phyloP scores from a whole-genome alignment of 1,140 invertebrate genomes.

The Drosophila punjabiensis region DNA sequence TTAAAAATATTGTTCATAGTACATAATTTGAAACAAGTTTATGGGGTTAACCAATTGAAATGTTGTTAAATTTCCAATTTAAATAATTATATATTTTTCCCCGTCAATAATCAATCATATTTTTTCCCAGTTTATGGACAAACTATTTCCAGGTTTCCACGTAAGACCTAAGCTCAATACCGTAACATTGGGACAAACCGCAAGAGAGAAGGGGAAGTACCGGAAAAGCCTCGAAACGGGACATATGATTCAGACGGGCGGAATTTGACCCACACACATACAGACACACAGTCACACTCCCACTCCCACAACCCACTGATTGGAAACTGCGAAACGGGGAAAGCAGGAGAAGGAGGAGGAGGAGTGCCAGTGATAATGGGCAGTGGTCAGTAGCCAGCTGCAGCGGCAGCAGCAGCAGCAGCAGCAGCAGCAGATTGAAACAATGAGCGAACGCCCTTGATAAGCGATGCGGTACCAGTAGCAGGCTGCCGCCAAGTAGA shows the following conservation, averaged over 20 bases:
- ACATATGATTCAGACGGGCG: not conserved
- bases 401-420: not conserved
- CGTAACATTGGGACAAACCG: not conserved
- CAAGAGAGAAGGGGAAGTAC: not conserved
- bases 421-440: conserved; percentile 17
- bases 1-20: not conserved
- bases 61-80: not conserved
- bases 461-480: conserved; percentile 41
- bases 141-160: not conserved
- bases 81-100: not conserved
- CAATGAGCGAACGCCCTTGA: conserved; percentile 18
- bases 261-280: conserved; percentile 13
- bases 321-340: not conserved
- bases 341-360: not conserved
- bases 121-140: not conserved
- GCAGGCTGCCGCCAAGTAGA: conserved; percentile 32
- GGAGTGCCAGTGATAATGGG: conserved; percentile 3
- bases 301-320: conserved; percentile 1
- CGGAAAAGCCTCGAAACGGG: conserved; percentile 6
- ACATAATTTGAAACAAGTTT: not conserved
- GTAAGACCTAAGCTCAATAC: not conserved
- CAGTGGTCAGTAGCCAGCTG: conserved; percentile 10
- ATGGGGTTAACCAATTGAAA: not conserved
- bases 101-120: not conserved
- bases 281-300: not conserved